Evolutionary conservation across 2,797 vertebrate species (phyloP), one percentile per base, ranked within the genome.

Genomic region (Borostomias antarcticus): DNA sequence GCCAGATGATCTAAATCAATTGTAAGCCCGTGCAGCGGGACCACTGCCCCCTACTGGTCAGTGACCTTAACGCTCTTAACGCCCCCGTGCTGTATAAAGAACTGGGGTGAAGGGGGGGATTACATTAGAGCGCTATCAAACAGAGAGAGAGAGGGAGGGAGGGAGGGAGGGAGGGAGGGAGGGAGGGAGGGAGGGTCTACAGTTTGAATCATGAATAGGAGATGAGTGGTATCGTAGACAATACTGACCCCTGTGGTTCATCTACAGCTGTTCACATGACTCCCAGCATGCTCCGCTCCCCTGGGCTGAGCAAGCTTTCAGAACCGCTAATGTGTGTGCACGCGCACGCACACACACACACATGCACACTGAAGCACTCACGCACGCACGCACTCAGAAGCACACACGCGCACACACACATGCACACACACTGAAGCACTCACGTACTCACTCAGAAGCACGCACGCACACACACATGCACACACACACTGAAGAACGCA

Each of bases 51-150:
- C 89, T 85, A 72, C 85, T 64, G 86, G 83, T 80, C 77, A 68
- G 1, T 87, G 86, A 90, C 89, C 86, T 90, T 87, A 88, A 76
- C 82, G 45, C 81, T 72, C 66, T 26, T 61, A n/a, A n/a, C n/a
- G 32, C 32, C 62, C 69, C 70, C 56, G 64, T 54, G 72, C 9
- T 76, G 32, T n/a, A n/a, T n/a, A n/a, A n/a, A 33, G 32, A 9
- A 4, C 32, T 4, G 32, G 9, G 9, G 32, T 4, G 32, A 33
- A 33, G 32, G 32, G 32, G 32, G 32, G 32, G 32, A 9, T 9
- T n/a, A n/a, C n/a, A n/a, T n/a, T 11, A 8, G 6, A 6, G 13
- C 35, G 13, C 35, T 2, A 1, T 2, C 13, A 37, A 66, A 63
- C 32, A 4, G 3, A 13, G 17, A 37, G 30, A 5, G 6, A 21